Conservation (phyloP, 1,140 invertebrate genomes). For the Ips nitidus region DNA sequence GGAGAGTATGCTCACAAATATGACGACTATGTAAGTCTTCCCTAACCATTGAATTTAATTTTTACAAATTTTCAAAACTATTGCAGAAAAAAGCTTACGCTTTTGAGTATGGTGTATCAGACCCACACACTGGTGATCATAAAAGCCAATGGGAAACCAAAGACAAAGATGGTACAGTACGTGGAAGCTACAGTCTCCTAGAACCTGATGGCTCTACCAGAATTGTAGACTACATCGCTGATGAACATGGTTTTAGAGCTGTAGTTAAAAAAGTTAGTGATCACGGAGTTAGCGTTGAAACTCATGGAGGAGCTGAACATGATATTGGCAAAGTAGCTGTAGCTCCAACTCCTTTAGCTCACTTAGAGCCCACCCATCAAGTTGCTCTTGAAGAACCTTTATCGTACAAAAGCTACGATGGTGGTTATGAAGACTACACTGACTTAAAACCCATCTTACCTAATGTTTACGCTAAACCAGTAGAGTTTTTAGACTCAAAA, state of each 20-base stretch:
- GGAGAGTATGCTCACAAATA: constrained; percentile 39
- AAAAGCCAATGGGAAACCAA: constrained; percentile 56
- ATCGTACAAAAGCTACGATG: constrained; percentile 33
- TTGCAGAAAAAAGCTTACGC: constrained; percentile 49
- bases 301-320: constrained; percentile 25
- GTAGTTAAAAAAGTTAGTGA: constrained; percentile 48
- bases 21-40: constrained; percentile 43
- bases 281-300: constrained; percentile 33
- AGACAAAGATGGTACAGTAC: constrained; percentile 55
- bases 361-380: not conserved
- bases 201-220: constrained; percentile 55
- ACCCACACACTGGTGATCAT: constrained; percentile 56
- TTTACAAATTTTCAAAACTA: not conserved
- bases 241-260: constrained; percentile 55
- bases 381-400: constrained; percentile 13
- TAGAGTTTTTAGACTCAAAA: constrained; percentile 14
- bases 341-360: constrained; percentile 8
- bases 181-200: constrained; percentile 54
- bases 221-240: constrained; percentile 55
- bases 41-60: not conserved
- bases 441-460: constrained; percentile 16
- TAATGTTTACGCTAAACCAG: constrained; percentile 26
- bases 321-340: constrained; percentile 14
- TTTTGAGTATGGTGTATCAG: constrained; percentile 56
- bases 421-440: constrained; percentile 23